phyloP scores from a whole-genome alignment of 2,113 vertebrate species.

The Lota lota region DNA sequence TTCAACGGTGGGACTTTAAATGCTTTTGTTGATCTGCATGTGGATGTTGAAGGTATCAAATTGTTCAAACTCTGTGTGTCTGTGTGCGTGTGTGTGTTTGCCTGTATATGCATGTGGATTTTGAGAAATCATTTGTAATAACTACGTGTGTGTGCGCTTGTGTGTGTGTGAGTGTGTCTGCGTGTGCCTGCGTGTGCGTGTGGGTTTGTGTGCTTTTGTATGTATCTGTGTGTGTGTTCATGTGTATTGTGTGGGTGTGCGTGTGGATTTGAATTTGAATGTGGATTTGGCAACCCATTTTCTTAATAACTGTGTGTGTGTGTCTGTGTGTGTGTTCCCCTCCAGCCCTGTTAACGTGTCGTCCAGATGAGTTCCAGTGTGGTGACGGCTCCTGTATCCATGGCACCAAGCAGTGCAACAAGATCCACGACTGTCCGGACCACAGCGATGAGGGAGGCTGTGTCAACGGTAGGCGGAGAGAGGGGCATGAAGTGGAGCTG shows the following conservation, averaged over 20 bases:
- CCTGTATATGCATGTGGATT: constrained; percentile 2
- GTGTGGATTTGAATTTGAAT: too few relatives aligned
- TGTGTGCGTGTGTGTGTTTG: background rate
- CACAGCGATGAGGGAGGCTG: constrained; percentile 91
- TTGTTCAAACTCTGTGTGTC: background rate
- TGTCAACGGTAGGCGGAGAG: constrained; percentile 76
- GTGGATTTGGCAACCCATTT: too few relatives aligned
- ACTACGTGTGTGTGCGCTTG: background rate
- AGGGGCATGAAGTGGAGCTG: too few relatives aligned
- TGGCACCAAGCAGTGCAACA: constrained; percentile 88
- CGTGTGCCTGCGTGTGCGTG: too few relatives aligned
- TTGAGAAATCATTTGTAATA: too few relatives aligned
- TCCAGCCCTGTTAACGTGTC: constrained; percentile 85
- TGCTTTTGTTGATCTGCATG: background rate
- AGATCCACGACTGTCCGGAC: constrained; percentile 86
- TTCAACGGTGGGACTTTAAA: too few relatives aligned
- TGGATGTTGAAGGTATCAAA: background rate
- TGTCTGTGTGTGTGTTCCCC: background rate
- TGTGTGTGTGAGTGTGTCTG: background rate
- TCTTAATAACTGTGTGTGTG: background rate
- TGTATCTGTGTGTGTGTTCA: too few relatives aligned
- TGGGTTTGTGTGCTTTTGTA: too few relatives aligned
- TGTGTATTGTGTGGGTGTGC: too few relatives aligned
- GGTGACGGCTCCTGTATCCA: constrained; percentile 89
- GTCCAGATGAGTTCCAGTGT: constrained; percentile 91